Evolutionary conservation across 2,888 invertebrate genomes (phyloP).

Genomic region (Elmis aenea): DNA sequence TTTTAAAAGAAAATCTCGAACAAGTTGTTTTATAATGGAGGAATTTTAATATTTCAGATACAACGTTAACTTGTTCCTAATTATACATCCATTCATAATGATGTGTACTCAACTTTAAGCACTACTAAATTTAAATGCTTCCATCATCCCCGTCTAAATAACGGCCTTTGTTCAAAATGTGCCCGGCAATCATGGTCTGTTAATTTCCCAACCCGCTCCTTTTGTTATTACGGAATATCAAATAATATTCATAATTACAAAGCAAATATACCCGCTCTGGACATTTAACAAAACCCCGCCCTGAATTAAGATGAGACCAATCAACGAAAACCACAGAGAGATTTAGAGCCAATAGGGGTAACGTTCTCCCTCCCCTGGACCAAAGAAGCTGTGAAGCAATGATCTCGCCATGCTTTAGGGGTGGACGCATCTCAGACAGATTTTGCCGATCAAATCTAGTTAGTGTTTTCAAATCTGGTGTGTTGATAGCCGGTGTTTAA

Average conservation of each 20-base stretch:
- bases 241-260: conserved; percentile 51
- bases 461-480: conserved; percentile 29
- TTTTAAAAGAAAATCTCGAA: too few species aligned
- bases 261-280: conserved; percentile 40
- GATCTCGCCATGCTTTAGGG: conserved; percentile 29
- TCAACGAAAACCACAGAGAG: conserved; percentile 17
- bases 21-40: too few species aligned
- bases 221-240: conserved; percentile 44
- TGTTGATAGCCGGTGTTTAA: conserved; percentile 21
- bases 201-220: conserved; percentile 44
- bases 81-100: too few species aligned
- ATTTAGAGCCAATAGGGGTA: conserved; percentile 28
- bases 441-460: conserved; percentile 30
- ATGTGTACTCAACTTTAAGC: neutral
- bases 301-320: conserved; percentile 20
- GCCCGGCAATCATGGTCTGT: conserved; percentile 44
- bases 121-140: conserved; percentile 46
- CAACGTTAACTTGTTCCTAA: too few species aligned
- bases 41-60: too few species aligned
- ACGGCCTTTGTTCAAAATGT: conserved; percentile 43
- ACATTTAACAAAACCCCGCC: conserved; percentile 28
- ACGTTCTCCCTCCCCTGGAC: conserved; percentile 24
- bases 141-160: conserved; percentile 43
- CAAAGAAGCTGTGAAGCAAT: conserved; percentile 28
- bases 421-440: conserved; percentile 25